Base-by-base conservation (phyloP, 2,888 invertebrate species). In the Epinotia nisella region DNA sequence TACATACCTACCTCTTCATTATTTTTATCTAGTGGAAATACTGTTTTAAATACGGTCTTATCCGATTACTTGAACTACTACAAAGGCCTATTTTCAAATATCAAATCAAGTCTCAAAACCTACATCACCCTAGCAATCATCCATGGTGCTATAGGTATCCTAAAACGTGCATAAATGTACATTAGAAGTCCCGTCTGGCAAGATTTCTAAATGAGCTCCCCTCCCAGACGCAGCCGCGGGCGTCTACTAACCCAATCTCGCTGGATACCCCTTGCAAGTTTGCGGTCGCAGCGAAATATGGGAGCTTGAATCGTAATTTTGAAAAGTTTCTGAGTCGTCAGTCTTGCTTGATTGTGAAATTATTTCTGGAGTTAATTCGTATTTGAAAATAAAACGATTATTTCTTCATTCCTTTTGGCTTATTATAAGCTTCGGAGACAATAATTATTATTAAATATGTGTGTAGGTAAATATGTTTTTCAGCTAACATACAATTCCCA, bases 161-260 rank as follows among this genome's bases (percentile, higher is more conserved):
- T 41, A 21, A 45, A 59, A 41, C 24, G 49, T 29, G n/a, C 24
- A 29, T 24, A 51, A 66, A 66, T 60, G 19, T 67, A 72, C 69
- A 66, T 53, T 45, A 61, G 55, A 58, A 49, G 67, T 73, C 39
- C 29, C 68, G 62, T 59, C 68, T 73, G 61, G 68, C 56, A 73
- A 73, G 68, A 73, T 73, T 59, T 59, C 53, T 35, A 73, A 73
- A 73, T 61, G 68, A 73, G 73, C 58, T 73, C 69, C 73, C 68
- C 73, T 69, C 17, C 56, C 70, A 74, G 74, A 73, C 67, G 67
- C 64, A 73, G 69, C 73, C 73, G 41, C 58, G 19, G 69, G 73
- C 73, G 56, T 3, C 29, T 10, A 41, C 73, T 73, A 73, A 73
- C 68, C 58, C 73, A 73, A 73, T 69, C 73, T 51, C 19, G 24